These are phyloP conservation scores for Sussaba pulchella DNA, from an alignment of 2,888 invertebrate species.

Conservation along the genomic window DNA sequence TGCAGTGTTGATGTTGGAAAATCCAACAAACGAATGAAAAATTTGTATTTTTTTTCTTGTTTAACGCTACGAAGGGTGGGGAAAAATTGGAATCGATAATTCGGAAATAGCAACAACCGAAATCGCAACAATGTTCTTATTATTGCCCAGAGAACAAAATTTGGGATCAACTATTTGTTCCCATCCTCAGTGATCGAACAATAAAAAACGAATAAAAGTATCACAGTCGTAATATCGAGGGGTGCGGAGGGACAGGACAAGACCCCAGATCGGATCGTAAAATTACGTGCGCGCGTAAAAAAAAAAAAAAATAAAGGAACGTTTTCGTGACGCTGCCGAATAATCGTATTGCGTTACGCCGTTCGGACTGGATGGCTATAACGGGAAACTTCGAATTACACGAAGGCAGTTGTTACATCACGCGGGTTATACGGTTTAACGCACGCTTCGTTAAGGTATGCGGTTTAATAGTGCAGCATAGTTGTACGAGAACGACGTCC, in stretches of 20 bases:
- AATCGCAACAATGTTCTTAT: too few species aligned
- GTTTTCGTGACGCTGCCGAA: background rate
- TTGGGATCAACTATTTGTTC: too few species aligned
- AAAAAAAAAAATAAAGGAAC: slow-evolving; percentile 1
- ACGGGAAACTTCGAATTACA: slow-evolving; percentile 60
- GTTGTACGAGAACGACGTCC: slow-evolving; percentile 57
- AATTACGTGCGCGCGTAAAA: slow-evolving; percentile 53
- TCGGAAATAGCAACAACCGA: too few species aligned
- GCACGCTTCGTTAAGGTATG: slow-evolving; percentile 39
- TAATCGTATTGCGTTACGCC: slow-evolving; percentile 13
- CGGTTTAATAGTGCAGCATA: slow-evolving; percentile 58
- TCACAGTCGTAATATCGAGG: slow-evolving; percentile 23
- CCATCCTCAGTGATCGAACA: background rate
- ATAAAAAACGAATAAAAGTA: slow-evolving; percentile 39
- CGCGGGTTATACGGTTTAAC: slow-evolving; percentile 53
- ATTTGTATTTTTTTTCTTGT: too few species aligned
- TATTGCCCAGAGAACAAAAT: too few species aligned
- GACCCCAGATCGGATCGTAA: slow-evolving; percentile 41
- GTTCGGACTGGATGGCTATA: slow-evolving; percentile 38
- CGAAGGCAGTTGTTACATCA: slow-evolving; percentile 58
- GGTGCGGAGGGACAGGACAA: slow-evolving; percentile 2
- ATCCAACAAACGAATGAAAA: too few species aligned
- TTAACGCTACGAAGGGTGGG: too few species aligned
- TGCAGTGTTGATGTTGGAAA: too few species aligned
- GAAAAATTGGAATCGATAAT: too few species aligned